Evolutionary conservation across 1,140 invertebrate genomes (phyloP).

Genomic region (Acromyrmex charruanus): DNA sequence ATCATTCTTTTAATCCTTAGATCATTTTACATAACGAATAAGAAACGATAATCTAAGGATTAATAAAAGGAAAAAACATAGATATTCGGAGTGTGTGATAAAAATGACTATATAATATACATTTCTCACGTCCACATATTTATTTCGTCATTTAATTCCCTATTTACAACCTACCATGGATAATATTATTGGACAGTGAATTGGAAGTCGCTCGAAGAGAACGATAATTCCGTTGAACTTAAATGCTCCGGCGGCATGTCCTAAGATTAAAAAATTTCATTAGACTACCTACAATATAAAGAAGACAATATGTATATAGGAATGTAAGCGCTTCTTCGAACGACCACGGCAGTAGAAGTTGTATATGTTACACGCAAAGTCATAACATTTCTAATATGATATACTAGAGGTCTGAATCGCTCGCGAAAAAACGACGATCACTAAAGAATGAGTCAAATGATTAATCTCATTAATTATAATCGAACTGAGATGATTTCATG

Average conservation of each 20-base stretch:
- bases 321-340: constrained; percentile 76
- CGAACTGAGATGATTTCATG: constrained; percentile 22
- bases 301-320: constrained; percentile 59
- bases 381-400: constrained; percentile 66
- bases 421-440: constrained; percentile 71
- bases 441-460: not conserved
- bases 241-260: constrained; percentile 33
- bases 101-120: constrained; percentile 63
- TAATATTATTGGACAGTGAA: constrained; percentile 81
- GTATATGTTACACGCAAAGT: constrained; percentile 74
- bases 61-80: constrained; percentile 7
- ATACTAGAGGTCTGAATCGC: constrained; percentile 73
- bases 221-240: constrained; percentile 67
- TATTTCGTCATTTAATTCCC: constrained; percentile 71
- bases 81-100: constrained; percentile 26
- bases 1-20: not conserved
- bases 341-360: constrained; percentile 77
- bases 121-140: constrained; percentile 68
- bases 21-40: not conserved
- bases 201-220: constrained; percentile 77
- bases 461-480: constrained; percentile 51
- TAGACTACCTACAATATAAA: constrained; percentile 57
- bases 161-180: constrained; percentile 83
- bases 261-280: constrained; percentile 55
- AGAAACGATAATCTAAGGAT: constrained; percentile 42